Conservation (phyloP, 2,113 vertebrate genomes). For the Sciurus niger region DNA sequence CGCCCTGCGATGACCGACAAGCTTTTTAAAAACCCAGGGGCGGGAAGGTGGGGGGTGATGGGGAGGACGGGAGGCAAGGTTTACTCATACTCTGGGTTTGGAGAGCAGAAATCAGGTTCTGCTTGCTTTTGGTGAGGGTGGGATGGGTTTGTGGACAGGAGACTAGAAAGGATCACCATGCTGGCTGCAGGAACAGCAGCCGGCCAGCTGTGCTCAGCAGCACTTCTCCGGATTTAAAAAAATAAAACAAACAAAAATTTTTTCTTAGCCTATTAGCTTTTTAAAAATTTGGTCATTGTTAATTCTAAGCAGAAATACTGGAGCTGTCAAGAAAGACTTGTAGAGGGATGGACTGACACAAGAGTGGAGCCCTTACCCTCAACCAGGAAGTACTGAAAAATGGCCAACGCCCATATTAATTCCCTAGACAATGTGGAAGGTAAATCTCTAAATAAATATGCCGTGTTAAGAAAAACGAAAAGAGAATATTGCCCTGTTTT, state of each 20-base stretch:
- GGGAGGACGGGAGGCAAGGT: too few species aligned
- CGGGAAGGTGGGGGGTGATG: neutral
- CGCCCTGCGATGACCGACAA: neutral
- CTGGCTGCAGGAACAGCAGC: neutral
- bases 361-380: neutral
- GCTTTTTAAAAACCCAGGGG: neutral
- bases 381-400: neutral
- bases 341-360: neutral
- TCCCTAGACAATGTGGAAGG: neutral
- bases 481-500: neutral
- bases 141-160: neutral
- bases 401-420: neutral
- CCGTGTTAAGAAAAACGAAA: neutral
- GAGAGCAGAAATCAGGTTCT: neutral
- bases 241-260: neutral
- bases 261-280: neutral
- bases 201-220: neutral
- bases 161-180: neutral
- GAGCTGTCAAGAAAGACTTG: neutral
- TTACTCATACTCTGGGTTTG: neutral
- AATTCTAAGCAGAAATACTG: neutral
- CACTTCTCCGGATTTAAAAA: neutral
- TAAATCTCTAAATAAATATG: neutral
- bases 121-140: rapidly evolving
- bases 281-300: neutral